These are phyloP conservation scores for Caloenas nicobarica DNA, from an alignment of 2,113 vertebrate genomes.

Conservation along the genomic window DNA sequence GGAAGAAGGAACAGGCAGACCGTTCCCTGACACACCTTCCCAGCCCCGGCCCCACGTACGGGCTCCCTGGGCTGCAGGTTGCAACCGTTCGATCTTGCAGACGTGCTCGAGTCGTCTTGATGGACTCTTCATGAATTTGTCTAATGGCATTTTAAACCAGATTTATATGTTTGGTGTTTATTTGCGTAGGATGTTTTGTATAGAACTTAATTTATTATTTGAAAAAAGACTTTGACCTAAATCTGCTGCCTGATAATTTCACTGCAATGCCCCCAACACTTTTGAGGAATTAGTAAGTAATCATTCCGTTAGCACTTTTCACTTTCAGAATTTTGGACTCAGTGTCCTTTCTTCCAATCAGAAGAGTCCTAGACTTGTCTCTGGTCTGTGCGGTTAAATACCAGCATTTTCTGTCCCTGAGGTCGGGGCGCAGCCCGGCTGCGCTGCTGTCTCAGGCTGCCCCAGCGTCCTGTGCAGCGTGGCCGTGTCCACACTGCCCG, in stretches of 20 bases:
- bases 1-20: neutral
- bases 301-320: neutral
- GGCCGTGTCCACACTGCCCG: neutral
- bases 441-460: neutral
- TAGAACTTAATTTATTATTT: neutral
- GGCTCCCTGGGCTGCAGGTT: neutral
- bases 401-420: neutral
- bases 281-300: neutral
- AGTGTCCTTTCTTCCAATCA: neutral
- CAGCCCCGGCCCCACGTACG: neutral
- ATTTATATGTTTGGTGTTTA: neutral
- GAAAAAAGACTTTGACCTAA: neutral
- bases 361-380: neutral
- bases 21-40: neutral
- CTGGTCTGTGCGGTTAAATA: neutral
- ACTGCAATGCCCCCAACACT: neutral
- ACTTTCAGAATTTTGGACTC: neutral
- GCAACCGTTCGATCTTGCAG: neutral
- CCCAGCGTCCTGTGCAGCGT: neutral
- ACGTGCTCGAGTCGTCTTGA: neutral
- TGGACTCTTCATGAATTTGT: neutral
- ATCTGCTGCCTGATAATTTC: neutral
- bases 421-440: neutral
- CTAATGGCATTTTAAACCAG: neutral
- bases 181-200: neutral